Percentiles rank a stretch among this genome's conserved stretches.
phyloP scores from a whole-genome alignment of 2,888 invertebrate species.

The Hemicrepidius hirtus region DNA sequence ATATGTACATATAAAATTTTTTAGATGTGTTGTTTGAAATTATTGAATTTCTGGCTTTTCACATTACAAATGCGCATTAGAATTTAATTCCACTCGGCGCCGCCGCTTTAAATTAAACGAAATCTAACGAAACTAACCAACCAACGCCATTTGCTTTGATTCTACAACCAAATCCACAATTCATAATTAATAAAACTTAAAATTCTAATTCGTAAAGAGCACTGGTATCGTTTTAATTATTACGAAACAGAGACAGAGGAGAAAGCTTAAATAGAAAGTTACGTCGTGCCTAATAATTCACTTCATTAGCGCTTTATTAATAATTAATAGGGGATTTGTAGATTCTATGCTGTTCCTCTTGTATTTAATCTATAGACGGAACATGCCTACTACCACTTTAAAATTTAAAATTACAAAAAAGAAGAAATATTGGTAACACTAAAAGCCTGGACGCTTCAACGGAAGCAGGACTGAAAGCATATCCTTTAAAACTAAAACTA shows the following conservation, averaged over 20 bases:
- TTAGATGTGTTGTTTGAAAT: constrained; percentile 5
- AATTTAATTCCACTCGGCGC: constrained; percentile 12
- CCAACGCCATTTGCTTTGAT: constrained; percentile 36
- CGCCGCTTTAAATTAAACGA: constrained; percentile 34
- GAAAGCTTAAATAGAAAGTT: constrained; percentile 31
- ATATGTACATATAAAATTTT: constrained; percentile 2
- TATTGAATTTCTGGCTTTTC: constrained; percentile 21
- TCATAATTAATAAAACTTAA: constrained; percentile 48
- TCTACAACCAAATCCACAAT: constrained; percentile 30
- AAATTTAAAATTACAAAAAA: neutral
- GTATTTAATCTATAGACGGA: neutral
- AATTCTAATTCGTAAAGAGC: constrained; percentile 40
- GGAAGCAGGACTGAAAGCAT: neutral
- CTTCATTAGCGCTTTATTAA: constrained; percentile 40
- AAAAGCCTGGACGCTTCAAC: neutral
- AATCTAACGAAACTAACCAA: no score
- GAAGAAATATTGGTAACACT: neutral
- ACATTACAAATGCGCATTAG: constrained; percentile 20
- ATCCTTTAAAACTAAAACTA: constrained; percentile 16
- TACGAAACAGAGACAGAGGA: constrained; percentile 27
- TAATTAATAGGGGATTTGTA: constrained; percentile 24
- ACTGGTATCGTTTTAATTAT: constrained; percentile 44
- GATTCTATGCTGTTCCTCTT: constrained; percentile 19
- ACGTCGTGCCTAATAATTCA: constrained; percentile 26
- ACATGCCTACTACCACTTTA: neutral